These are phyloP conservation scores for Pungitius pungitius DNA, from an alignment of 2,113 vertebrate species.

Conservation along the genomic window DNA sequence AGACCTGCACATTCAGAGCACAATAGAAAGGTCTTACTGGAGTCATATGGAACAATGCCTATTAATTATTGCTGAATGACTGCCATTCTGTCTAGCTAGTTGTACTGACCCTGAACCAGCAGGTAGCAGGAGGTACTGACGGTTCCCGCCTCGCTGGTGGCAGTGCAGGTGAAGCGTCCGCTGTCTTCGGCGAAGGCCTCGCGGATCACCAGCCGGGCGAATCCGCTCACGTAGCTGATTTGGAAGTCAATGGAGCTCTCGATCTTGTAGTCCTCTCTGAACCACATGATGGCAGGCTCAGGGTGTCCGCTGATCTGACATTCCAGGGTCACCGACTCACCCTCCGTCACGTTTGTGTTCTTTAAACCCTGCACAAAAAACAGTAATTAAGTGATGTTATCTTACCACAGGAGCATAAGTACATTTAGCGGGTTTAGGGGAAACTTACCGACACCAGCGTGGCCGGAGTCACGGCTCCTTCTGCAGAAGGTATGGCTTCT, in stretches of 20 bases:
- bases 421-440: background rate
- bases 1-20: background rate
- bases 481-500: slow-evolving; percentile 57
- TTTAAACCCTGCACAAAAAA: slow-evolving; percentile 84
- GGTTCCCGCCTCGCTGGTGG: slow-evolving; percentile 92
- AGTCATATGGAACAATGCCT: background rate
- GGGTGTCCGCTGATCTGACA: slow-evolving; percentile 93
- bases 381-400: background rate
- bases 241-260: slow-evolving; percentile 97
- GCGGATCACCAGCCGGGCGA: slow-evolving; percentile 89
- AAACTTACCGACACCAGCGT: slow-evolving; percentile 73
- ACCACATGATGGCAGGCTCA: slow-evolving; percentile 89
- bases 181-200: slow-evolving; percentile 99
- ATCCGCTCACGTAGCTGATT: slow-evolving; percentile 86
- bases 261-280: slow-evolving; percentile 97
- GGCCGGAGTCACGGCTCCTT: slow-evolving; percentile 67
- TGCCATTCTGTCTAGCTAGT: background rate
- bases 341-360: slow-evolving; percentile 92
- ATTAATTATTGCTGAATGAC: background rate
- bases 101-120: slow-evolving; percentile 85
- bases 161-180: slow-evolving; percentile 95
- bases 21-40: background rate
- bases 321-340: slow-evolving; percentile 92
- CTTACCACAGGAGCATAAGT: accelerated
- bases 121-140: slow-evolving; percentile 95